These are phyloP conservation scores for Mechanitis mazaeus DNA, from an alignment of 2,888 invertebrate genomes.

Conservation along the genomic window DNA sequence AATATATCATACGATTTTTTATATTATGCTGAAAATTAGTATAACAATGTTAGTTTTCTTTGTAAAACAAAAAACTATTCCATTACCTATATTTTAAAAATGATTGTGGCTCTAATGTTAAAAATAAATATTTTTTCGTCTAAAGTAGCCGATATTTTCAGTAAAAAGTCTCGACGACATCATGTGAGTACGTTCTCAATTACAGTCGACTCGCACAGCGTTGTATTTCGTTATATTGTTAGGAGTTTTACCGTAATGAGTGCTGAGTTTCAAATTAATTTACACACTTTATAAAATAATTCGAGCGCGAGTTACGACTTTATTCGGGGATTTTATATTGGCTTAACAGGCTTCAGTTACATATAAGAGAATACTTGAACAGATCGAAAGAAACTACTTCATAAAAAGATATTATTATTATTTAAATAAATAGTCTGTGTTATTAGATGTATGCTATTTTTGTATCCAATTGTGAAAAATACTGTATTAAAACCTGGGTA, in stretches of 20 bases:
- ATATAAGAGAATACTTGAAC: too few species aligned
- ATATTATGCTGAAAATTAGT: neutral
- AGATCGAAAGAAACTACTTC: too few species aligned
- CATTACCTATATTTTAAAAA: too few species aligned
- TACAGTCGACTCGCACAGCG: slow-evolving; percentile 22
- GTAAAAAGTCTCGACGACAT: slow-evolving; percentile 2
- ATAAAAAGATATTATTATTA: too few species aligned
- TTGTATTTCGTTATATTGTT: slow-evolving; percentile 28
- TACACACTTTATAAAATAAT: slow-evolving; percentile 26
- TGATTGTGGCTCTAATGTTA: too few species aligned
- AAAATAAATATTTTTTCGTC: too few species aligned
- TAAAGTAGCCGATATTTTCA: neutral
- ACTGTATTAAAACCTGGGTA: too few species aligned
- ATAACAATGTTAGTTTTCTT: neutral
- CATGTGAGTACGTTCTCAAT: slow-evolving; percentile 11
- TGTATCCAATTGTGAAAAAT: too few species aligned
- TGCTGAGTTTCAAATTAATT: slow-evolving; percentile 29
- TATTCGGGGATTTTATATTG: slow-evolving; percentile 4
- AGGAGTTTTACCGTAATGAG: slow-evolving; percentile 28
- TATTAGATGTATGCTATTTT: too few species aligned
- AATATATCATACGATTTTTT: neutral
- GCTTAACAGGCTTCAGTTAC: neutral
- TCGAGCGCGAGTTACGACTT: slow-evolving; percentile 11
- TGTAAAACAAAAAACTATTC: too few species aligned
- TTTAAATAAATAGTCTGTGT: too few species aligned